These are phyloP conservation scores for Panthera leo DNA, from an alignment of 2,113 vertebrate genomes.

Conservation along the genomic window DNA sequence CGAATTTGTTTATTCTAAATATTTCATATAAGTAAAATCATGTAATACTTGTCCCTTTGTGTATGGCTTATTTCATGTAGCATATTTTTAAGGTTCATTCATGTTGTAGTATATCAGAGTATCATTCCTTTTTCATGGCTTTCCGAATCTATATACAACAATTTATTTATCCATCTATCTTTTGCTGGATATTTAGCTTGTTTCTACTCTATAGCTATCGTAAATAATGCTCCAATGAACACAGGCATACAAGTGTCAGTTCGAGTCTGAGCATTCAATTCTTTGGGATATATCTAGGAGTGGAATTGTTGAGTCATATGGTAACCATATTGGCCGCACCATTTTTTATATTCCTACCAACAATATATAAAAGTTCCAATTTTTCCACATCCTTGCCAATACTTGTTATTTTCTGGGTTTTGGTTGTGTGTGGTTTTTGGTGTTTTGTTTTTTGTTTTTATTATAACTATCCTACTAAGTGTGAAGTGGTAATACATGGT, in stretches of 20 bases:
- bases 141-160: background rate
- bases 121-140: background rate
- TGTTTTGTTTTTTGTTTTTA: background rate
- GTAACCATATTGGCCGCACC: background rate
- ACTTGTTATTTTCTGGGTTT: background rate
- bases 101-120: background rate
- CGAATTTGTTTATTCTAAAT: background rate
- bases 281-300: background rate
- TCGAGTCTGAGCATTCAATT: background rate
- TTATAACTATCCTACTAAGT: background rate
- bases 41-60: background rate
- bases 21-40: background rate
- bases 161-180: background rate
- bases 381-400: background rate
- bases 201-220: background rate
- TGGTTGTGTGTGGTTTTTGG: background rate
- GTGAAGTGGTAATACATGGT: background rate
- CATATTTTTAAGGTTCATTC: background rate
- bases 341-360: background rate
- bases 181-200: background rate
- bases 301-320: background rate
- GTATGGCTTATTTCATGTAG: background rate
- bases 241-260: background rate
- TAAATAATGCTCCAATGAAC: background rate
- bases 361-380: background rate